Percentiles rank a stretch among this genome's conserved stretches.
These are phyloP conservation scores for Pachypanchax playfairii DNA, from an alignment of 2,113 vertebrate species.

Conservation along the genomic window DNA sequence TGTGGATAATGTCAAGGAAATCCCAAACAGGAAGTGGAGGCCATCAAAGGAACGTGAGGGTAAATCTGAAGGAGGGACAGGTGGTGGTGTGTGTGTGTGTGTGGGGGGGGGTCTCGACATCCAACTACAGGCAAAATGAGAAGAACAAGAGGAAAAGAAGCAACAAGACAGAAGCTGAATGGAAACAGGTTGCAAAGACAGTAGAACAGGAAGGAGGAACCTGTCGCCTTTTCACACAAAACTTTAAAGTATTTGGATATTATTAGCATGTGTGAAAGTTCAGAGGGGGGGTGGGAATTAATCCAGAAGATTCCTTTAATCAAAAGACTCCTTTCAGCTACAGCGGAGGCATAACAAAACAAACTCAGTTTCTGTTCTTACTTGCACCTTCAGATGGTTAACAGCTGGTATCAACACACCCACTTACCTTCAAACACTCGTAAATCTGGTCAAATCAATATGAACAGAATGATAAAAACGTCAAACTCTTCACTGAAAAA, in stretches of 20 bases:
- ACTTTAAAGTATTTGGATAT: neutral
- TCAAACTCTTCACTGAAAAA: too few relatives aligned
- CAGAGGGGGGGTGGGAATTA: neutral
- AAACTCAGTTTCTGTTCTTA: neutral
- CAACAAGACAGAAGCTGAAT: neutral
- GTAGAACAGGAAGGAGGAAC: neutral
- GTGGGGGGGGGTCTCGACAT: neutral
- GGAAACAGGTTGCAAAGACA: neutral
- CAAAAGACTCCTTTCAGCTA: neutral
- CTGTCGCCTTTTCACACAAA: neutral
- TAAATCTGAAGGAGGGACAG: too few relatives aligned
- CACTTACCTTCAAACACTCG: too few relatives aligned
- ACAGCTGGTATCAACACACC: too few relatives aligned
- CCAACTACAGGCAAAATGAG: neutral
- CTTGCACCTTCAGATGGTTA: too few relatives aligned
- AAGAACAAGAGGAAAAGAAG: neutral
- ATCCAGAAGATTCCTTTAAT: neutral
- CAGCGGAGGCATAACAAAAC: neutral
- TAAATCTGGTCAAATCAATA: too few relatives aligned
- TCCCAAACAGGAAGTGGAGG: neutral
- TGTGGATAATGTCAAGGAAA: neutral
- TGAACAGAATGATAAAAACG: too few relatives aligned
- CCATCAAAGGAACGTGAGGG: neutral
- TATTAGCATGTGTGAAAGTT: neutral
- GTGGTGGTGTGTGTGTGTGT: too few relatives aligned